Evolutionary conservation across 2,113 vertebrate genomes (phyloP), one percentile per base, ranked within the genome.

Genomic region (Aramus guarauna): DNA sequence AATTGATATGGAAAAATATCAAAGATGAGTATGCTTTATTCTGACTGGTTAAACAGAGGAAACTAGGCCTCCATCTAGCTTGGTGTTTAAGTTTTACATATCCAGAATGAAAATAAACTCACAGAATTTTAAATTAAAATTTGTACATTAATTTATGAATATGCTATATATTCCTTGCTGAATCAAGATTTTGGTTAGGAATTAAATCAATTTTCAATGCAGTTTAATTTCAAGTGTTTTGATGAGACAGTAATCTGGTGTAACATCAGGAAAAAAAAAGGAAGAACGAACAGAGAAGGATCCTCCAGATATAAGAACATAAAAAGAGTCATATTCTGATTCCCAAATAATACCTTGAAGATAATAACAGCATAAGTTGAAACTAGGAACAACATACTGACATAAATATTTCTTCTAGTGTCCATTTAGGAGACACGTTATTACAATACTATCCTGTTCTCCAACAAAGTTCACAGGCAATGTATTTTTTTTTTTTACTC

Each of bases 111-210:
- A 52, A 37, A 62, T 45, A 41, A 52, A 37, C 7, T 41, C 32
- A 69, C 8, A 56, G 36, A n/a, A 21, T 62, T 58, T 20, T 55
- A 69, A 52, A 74, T 23, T 45, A 29, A 50, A 64, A 39, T 48
- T 64, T 45, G 0, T 10, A 24, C 6, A 41, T 43, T 43, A 23
- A 39, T 32, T 67, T 71, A 37, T 59, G 6, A 56, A 13, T 39
- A 36, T 0, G 1, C 9, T 41, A 16, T 4, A 12, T 14, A 47
- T 48, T 39, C 3, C 9, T 71, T 37, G 2, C 4, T 88, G 41
- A 62, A 75, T 26, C 12, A 66, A n/a, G 36, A 43, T 13, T 68
- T 84, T 43, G 14, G 5, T 52, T 56, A n/a, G 11, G 17, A 78
- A 56, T 71, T 53, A 63, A 66, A 4, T 74, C 9, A 0, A 8